These are phyloP conservation scores for Drosophila nasuta DNA, from an alignment of 1,140 invertebrate genomes.

Conservation along the genomic window DNA sequence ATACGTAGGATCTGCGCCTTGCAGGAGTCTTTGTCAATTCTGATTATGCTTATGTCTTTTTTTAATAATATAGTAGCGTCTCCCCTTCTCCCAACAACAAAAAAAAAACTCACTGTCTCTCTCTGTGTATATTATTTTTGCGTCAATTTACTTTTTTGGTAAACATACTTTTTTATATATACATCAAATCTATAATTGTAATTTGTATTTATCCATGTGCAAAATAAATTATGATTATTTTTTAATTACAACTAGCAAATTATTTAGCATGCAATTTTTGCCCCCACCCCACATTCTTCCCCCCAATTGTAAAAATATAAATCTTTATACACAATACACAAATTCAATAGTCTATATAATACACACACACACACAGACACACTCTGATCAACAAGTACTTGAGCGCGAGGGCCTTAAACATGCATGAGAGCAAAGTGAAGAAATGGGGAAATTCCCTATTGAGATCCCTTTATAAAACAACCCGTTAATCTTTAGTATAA, in stretches of 20 bases:
- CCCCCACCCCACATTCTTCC: neutral
- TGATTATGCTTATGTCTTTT: conserved; percentile 76
- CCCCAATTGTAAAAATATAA: conserved; percentile 24
- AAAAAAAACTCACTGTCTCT: conserved; percentile 29
- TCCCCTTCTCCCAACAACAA: neutral
- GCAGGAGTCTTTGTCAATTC: conserved; percentile 59
- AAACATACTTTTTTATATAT: conserved; percentile 54
- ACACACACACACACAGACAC: conserved; percentile 21
- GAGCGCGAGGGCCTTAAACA: conserved; percentile 77
- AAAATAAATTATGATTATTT: conserved; percentile 82
- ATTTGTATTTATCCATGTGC: conserved; percentile 82
- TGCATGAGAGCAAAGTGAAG: conserved; percentile 65
- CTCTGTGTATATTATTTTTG: conserved; percentile 70
- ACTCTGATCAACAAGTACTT: conserved; percentile 71
- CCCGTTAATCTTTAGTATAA: conserved; percentile 62
- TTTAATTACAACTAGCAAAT: conserved; percentile 57
- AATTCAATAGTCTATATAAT: conserved; percentile 39
- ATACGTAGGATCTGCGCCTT: conserved; percentile 42
- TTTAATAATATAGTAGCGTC: conserved; percentile 43
- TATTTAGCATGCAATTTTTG: conserved; percentile 56
- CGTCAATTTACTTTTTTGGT: conserved; percentile 67
- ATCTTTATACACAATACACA: conserved; percentile 45
- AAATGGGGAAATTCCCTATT: conserved; percentile 16
- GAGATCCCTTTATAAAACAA: conserved; percentile 52
- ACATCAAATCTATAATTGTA: conserved; percentile 68